Evolutionary conservation across 2,888 invertebrate species (phyloP), one percentile per base, ranked within the genome.

Genomic region (Oeneis ivallda): DNA sequence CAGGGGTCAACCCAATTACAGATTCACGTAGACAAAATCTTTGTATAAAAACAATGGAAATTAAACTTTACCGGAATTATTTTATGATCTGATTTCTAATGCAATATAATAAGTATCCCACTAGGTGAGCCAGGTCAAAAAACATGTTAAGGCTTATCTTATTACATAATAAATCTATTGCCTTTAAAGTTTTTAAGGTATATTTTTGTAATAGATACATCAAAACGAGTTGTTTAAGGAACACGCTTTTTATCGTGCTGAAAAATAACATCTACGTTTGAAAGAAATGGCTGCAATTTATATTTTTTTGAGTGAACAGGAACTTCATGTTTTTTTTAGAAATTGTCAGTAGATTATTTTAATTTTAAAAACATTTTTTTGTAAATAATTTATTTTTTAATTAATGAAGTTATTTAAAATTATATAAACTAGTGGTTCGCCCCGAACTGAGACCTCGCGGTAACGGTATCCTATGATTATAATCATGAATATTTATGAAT

Each of bases 1-100:
- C 69, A 62, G 66, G 66, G 66, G 66, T 66, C 65, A 70, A 69
- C 68, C 61, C 68, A 69, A 65, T 70, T 65, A 70, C 60, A 58
- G 58, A 64, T 59, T 64, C 50, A 70, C 61, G 67, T 58, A 52
- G 17, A 60, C 53, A 34, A 61, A n/a, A 63, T 45, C 26, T 54
- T 65, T 39, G 17, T n/a, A 34, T 37, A 2, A 8, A 10, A 26
- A 58, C 45, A 62, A 56, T 39, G n/a, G 7, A 64, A 64, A 52
- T 15, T 8, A 6, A 53, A 50, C 63, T 58, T 39, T 37, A 32
- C 1, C 0, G 0, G 0, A 0, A 37, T 41, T 0, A 0, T 0
- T 1, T 9, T 63, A 61, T 34, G 37, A 47, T 43, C 45, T 1
- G 53, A 11, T 45, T 10, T 68, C 10, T 8, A 57, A 26, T 52